Evolutionary conservation across 2,113 vertebrate genomes (phyloP).

Genomic region (Ancistrus triradiatus): DNA sequence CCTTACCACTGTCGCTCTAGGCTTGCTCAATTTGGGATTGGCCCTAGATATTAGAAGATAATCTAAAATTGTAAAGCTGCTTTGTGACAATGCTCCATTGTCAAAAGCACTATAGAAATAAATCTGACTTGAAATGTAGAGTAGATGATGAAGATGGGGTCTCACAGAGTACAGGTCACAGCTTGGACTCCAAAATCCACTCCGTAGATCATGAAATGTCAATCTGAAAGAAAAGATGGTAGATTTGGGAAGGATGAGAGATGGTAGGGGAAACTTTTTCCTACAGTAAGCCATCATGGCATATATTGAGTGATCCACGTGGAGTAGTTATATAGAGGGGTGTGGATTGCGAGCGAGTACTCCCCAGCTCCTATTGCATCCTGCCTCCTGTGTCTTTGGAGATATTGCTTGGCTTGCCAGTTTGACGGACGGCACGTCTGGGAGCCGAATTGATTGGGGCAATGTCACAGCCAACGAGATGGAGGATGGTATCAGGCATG

Average conservation of each 20-base stretch:
- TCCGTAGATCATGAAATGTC: constrained; percentile 64
- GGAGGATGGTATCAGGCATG: constrained; percentile 67
- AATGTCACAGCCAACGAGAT: constrained; percentile 64
- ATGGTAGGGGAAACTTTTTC: constrained; percentile 48
- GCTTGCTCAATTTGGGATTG: no score
- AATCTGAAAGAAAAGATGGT: constrained; percentile 42
- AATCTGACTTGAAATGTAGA: no score
- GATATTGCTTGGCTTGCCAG: constrained; percentile 57
- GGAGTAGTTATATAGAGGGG: constrained; percentile 42
- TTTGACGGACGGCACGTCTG: constrained; percentile 65
- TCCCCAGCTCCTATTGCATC: constrained; percentile 40
- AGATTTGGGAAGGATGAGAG: constrained; percentile 18
- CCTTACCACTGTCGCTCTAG: no score
- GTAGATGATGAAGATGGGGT: constrained; percentile 54
- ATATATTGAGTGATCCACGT: constrained; percentile 57
- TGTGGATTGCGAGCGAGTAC: background rate
- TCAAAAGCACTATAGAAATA: no score
- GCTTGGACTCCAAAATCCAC: constrained; percentile 62
- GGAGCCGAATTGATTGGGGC: constrained; percentile 64
- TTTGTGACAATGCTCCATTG: no score
- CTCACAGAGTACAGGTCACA: constrained; percentile 59
- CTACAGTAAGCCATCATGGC: constrained; percentile 48
- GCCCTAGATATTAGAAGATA: no score
- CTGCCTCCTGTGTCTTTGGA: constrained; percentile 51
- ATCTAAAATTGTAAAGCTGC: no score